Conservation (phyloP, 2,888 invertebrate species). For the Seira sanloemensis region DNA sequence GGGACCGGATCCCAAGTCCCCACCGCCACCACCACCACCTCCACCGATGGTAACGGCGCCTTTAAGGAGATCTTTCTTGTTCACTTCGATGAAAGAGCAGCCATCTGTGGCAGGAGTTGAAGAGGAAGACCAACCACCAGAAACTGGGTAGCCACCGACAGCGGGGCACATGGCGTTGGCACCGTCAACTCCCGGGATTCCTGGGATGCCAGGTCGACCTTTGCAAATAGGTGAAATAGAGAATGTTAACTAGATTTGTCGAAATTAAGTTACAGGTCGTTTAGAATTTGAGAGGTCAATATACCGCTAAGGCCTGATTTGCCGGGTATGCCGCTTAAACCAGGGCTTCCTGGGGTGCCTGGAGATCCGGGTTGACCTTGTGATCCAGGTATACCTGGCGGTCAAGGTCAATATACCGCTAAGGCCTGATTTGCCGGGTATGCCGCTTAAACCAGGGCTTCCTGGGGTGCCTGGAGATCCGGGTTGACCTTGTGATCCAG, state of each 20-base stretch:
- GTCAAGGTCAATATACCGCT: background rate
- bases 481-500: slow-evolving; percentile 37
- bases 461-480: slow-evolving; percentile 35
- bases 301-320: slow-evolving; percentile 20
- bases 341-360: slow-evolving; percentile 33
- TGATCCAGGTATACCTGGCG: slow-evolving; percentile 32
- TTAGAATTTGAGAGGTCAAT: too few species aligned
- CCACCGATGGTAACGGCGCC: slow-evolving; percentile 53
- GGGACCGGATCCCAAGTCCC: slow-evolving; percentile 29
- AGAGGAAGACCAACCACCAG: background rate
- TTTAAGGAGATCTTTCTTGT: slow-evolving; percentile 32
- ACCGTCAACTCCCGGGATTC: slow-evolving; percentile 34
- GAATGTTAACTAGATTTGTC: background rate
- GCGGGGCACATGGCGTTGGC: slow-evolving; percentile 26
- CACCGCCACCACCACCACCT: slow-evolving; percentile 55
- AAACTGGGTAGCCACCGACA: background rate
- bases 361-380: slow-evolving; percentile 40
- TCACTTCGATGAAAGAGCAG: slow-evolving; percentile 48
- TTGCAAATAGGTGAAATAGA: background rate
- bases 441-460: slow-evolving; percentile 42
- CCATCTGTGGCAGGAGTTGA: slow-evolving; percentile 20
- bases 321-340: slow-evolving; percentile 44
- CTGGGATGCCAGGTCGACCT: slow-evolving; percentile 35
- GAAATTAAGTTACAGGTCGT: background rate
- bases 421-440: slow-evolving; percentile 31